phyloP scores from a whole-genome alignment of 2,113 vertebrate species.

The Ageneiosus marmoratus region DNA sequence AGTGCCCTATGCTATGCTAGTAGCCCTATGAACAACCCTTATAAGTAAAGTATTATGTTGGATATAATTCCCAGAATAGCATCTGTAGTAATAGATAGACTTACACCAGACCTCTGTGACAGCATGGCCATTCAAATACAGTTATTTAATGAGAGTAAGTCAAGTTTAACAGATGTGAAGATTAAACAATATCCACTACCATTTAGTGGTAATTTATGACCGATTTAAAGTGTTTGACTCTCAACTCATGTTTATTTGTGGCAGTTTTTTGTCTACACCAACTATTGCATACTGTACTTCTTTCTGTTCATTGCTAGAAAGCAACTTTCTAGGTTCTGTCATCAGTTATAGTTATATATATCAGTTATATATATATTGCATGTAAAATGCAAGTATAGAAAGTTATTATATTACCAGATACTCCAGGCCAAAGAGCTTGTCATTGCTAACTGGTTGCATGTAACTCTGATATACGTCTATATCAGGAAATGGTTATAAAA shows the following conservation, averaged over 20 bases:
- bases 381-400: not conserved
- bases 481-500: not conserved
- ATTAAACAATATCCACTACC: not conserved
- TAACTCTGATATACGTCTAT: not conserved
- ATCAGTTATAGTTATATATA: no score
- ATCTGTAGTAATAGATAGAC: not conserved
- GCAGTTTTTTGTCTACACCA: not conserved
- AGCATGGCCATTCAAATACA: not conserved
- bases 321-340: no score
- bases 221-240: not conserved
- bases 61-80: conserved; percentile 3
- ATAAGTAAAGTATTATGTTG: conserved; percentile 7
- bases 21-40: not conserved
- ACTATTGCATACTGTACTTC: not conserved
- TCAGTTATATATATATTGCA: no score
- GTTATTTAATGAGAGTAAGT: not conserved
- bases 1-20: no score
- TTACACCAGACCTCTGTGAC: not conserved
- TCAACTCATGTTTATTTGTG: not conserved
- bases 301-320: not conserved
- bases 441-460: not conserved
- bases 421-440: not conserved
- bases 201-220: not conserved
- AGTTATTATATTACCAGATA: not conserved
- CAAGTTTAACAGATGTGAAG: not conserved